Evolutionary conservation across 1,140 invertebrate species (phyloP).

Genomic region (Bombus polaris): DNA sequence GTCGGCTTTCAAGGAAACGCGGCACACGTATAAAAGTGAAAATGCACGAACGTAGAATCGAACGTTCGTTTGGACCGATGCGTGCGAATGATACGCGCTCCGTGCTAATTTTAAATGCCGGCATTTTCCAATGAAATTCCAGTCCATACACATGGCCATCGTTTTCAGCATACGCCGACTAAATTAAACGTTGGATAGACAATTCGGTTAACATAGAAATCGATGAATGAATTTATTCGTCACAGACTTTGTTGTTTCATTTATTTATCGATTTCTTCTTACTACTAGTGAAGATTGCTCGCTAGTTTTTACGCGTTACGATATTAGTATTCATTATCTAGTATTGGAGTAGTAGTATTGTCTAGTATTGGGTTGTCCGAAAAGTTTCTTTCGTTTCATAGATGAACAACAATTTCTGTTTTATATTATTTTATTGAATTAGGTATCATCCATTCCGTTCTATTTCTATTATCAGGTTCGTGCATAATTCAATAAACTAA

Average conservation of each 20-base stretch:
- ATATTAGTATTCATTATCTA: not conserved
- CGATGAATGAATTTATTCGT: not conserved
- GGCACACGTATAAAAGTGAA: not conserved
- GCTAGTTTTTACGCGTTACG: too few relatives aligned
- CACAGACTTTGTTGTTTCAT: too few relatives aligned
- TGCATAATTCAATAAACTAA: too few relatives aligned
- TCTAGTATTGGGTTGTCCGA: too few relatives aligned
- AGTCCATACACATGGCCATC: conserved; percentile 22
- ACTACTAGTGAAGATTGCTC: not conserved
- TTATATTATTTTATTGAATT: too few relatives aligned
- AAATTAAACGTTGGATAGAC: too few relatives aligned
- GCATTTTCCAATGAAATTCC: conserved; percentile 18
- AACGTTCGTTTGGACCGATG: not conserved
- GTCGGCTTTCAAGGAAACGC: not conserved
- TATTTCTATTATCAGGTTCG: too few relatives aligned
- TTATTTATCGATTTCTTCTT: not conserved
- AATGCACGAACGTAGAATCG: not conserved
- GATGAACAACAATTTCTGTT: too few relatives aligned
- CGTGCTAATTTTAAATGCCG: conserved; percentile 47
- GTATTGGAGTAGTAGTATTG: too few relatives aligned
- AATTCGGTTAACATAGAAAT: not conserved
- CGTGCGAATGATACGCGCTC: conserved; percentile 11
- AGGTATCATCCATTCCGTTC: too few relatives aligned
- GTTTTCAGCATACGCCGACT: not conserved
- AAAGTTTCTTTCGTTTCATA: too few relatives aligned